phyloP scores from a whole-genome alignment of 2,888 invertebrate species.

The Synergus gifuensis region DNA sequence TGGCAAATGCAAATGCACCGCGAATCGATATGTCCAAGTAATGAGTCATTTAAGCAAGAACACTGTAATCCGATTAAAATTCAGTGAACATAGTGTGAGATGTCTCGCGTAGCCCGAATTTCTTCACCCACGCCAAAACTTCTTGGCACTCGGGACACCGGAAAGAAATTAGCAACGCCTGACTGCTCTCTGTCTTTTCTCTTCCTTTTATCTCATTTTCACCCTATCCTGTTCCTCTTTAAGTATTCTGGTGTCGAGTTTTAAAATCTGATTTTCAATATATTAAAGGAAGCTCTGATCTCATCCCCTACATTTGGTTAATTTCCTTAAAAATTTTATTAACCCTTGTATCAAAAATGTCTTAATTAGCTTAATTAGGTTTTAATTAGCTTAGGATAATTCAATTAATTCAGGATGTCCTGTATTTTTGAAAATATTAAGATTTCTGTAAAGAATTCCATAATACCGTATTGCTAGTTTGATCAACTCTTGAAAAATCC shows the following conservation, averaged over 20 bases:
- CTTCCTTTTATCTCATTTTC: not conserved
- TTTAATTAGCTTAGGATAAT: not conserved
- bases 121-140: slow-evolving; percentile 21
- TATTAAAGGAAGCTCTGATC: too few species aligned
- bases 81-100: not conserved
- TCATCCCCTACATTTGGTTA: not conserved
- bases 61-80: slow-evolving; percentile 18
- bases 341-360: not conserved
- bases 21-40: not conserved
- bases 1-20: not conserved
- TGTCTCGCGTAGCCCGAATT: not conserved
- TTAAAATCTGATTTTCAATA: not conserved
- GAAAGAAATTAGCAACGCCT: slow-evolving; percentile 25
- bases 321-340: not conserved
- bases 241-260: not conserved
- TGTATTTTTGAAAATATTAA: not conserved
- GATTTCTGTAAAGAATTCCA: not conserved
- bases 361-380: not conserved
- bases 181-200: not conserved
- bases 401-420: not conserved
- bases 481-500: not conserved
- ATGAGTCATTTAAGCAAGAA: not conserved
- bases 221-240: not conserved
- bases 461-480: not conserved
- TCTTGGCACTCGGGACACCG: slow-evolving; percentile 1